Conservation (phyloP, 2,797 vertebrate species). For the Siniperca undulata region DNA sequence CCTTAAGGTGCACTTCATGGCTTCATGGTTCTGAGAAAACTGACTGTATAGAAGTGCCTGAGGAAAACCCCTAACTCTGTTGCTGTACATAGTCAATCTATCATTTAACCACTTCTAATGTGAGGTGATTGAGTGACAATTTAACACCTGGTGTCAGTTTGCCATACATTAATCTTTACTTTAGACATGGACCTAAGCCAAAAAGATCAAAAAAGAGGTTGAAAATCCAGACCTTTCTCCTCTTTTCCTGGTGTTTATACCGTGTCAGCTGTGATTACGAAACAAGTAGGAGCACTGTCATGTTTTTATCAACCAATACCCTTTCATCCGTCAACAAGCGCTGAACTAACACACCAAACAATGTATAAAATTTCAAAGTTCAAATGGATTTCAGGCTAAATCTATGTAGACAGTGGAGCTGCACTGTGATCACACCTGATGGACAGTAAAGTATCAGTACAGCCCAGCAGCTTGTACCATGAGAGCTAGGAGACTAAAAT, state of each 20-base stretch:
- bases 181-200: neutral
- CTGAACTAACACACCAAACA: neutral
- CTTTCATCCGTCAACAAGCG: neutral
- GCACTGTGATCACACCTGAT: neutral
- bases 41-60: neutral
- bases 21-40: neutral
- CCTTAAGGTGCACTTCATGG: slow-evolving; percentile 8
- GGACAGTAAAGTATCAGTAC: neutral
- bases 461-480: neutral
- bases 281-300: neutral
- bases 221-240: neutral
- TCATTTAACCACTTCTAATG: neutral
- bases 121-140: neutral
- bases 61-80: neutral
- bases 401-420: neutral
- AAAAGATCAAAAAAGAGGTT: neutral
- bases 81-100: neutral
- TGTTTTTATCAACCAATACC: neutral
- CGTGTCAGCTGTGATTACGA: neutral
- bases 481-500: neutral
- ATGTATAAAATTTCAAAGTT: slow-evolving; percentile 12
- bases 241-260: neutral
- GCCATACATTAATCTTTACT: neutral
- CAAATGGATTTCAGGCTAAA: slow-evolving; percentile 1
- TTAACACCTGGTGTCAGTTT: neutral